A percentile compares a stretch with the other conserved stretches of the same genome.
phyloP scores from a whole-genome alignment of 2,113 vertebrate genomes.

The Colistium nudipinnis region DNA sequence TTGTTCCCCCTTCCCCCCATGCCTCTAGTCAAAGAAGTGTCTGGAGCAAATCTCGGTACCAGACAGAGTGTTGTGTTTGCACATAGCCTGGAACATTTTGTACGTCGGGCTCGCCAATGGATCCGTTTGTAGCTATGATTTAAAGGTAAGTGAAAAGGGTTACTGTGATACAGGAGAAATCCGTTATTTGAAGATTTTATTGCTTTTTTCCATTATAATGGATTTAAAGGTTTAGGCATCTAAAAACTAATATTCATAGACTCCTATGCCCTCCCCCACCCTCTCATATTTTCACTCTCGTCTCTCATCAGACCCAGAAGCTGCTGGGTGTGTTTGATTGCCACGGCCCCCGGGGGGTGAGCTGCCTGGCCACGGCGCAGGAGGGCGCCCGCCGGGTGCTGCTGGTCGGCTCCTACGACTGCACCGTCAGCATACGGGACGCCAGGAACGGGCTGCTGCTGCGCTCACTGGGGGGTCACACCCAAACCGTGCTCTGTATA shows the following conservation, averaged over 20 bases:
- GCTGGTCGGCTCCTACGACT: conserved; percentile 97
- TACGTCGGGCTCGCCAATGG: conserved; percentile 93
- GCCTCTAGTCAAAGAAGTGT: conserved; percentile 82
- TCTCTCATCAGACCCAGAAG: conserved; percentile 85
- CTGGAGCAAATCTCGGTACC: conserved; percentile 84
- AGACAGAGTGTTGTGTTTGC: conserved; percentile 93
- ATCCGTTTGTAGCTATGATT: conserved; percentile 86
- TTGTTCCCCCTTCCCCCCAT: background rate
- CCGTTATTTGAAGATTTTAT: background rate
- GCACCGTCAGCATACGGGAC: conserved; percentile 94
- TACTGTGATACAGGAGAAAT: background rate
- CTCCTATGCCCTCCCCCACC: background rate
- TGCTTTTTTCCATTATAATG: too few relatives aligned
- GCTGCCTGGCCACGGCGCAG: conserved; percentile 92
- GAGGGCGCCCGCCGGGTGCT: conserved; percentile 92
- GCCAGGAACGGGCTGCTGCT: conserved; percentile 91
- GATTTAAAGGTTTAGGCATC: too few relatives aligned
- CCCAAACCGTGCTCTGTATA: conserved; percentile 97
- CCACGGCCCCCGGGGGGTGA: conserved; percentile 92
- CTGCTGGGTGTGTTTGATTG: conserved; percentile 91
- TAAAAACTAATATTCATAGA: background rate
- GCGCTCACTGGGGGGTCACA: conserved; percentile 91
- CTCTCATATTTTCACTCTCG: background rate
- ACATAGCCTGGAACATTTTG: conserved; percentile 89
- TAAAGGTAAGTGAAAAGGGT: conserved; percentile 83